These are phyloP conservation scores for Chionoecetes opilio DNA, from an alignment of 1,140 invertebrate genomes.

Conservation along the genomic window DNA sequence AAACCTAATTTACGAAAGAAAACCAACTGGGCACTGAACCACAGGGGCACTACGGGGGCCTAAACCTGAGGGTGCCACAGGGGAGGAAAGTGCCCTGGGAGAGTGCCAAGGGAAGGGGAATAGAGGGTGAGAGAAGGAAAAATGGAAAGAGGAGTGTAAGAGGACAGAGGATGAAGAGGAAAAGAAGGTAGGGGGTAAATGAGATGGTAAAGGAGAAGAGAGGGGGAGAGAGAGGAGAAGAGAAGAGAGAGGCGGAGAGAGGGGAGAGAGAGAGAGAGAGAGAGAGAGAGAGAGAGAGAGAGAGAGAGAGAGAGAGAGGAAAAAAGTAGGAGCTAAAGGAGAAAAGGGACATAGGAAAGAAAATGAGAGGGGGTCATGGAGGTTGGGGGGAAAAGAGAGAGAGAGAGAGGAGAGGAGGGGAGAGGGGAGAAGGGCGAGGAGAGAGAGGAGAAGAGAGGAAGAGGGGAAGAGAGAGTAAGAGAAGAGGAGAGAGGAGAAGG, in stretches of 20 bases:
- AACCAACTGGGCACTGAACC: no score
- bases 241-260: neutral
- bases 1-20: no score
- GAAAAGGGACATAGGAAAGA: no score
- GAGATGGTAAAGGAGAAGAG: neutral
- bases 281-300: neutral
- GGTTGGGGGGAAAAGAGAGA: neutral
- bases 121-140: neutral
- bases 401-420: neutral
- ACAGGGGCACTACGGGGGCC: no score
- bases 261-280: neutral
- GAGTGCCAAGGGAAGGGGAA: neutral
- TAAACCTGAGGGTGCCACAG: no score
- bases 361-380: neutral
- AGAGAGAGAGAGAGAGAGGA: slow-evolving; percentile 24
- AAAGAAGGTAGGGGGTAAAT: neutral
- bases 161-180: neutral
- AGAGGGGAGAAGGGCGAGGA: neutral
- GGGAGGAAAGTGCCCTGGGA: neutral
- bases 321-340: neutral
- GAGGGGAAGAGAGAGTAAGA: neutral
- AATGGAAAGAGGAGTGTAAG: neutral
- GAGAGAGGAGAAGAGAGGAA: neutral
- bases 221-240: neutral
- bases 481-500: neutral